Conservation (phyloP, 2,113 vertebrate species). For the Peromyscus californicus region DNA sequence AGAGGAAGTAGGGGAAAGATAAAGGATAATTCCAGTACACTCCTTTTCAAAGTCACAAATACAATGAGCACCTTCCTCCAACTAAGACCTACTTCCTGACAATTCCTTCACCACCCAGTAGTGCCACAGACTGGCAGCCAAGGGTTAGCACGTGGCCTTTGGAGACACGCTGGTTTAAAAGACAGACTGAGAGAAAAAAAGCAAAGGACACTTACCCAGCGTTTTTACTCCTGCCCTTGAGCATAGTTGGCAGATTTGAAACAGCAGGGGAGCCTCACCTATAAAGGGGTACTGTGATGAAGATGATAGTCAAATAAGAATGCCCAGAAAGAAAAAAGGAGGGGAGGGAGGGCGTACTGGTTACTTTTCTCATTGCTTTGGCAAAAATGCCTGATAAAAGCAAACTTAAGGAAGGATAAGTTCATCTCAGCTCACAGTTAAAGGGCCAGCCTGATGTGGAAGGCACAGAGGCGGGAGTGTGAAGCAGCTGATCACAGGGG, state of each 20-base stretch:
- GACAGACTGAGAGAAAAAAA: background rate
- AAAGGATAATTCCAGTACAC: background rate
- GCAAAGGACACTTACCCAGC: background rate
- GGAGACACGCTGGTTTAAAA: background rate
- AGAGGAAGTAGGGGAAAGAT: background rate
- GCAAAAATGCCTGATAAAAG: background rate
- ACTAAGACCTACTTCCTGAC: background rate
- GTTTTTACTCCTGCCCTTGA: rapidly evolving
- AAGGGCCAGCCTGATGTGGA: no score
- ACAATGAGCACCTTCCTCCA: background rate
- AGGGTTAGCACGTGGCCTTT: background rate
- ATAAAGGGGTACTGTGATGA: background rate
- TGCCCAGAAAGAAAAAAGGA: background rate
- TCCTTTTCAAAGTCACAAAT: background rate
- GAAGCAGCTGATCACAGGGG: background rate
- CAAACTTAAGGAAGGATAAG: background rate
- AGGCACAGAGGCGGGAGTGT: background rate
- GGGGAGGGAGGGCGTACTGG: background rate
- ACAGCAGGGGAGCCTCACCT: no score
- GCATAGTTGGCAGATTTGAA: background rate
- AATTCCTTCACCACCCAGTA: background rate
- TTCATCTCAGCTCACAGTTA: background rate
- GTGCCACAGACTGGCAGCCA: background rate
- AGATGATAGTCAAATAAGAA: background rate
- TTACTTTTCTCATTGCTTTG: background rate